Evolutionary conservation across 2,797 vertebrate species (phyloP).

Genomic region (Oreochromis grahami): DNA sequence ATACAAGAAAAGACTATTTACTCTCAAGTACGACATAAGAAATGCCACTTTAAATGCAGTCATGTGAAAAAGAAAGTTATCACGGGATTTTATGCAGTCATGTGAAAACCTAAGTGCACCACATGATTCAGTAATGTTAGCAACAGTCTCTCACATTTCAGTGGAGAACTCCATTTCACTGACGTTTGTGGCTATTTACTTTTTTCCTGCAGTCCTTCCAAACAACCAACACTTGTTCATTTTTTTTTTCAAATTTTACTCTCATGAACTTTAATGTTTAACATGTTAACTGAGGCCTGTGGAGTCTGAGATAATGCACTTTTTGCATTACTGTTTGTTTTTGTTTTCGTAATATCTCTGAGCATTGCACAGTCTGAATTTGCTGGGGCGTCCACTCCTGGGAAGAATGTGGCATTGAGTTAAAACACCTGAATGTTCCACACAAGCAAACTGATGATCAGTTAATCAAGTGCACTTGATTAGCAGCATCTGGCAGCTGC

Average conservation of each 20-base stretch:
- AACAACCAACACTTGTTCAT: background rate
- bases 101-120: background rate
- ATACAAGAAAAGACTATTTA: background rate
- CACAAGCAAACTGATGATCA: background rate
- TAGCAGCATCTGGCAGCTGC: background rate
- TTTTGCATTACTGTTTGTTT: background rate
- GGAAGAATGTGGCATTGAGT: background rate
- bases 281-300: background rate
- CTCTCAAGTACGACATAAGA: background rate
- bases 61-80: background rate
- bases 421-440: background rate
- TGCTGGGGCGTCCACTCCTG: background rate
- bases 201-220: background rate
- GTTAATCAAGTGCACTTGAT: background rate
- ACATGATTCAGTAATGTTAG: background rate
- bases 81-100: background rate
- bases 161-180: background rate
- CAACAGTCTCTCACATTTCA: background rate
- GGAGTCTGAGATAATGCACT: background rate
- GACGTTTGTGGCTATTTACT: background rate
- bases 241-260: background rate
- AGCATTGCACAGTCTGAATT: background rate
- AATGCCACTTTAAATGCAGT: accelerated
- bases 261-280: accelerated
- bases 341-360: background rate